Evolutionary conservation across 2,888 invertebrate species (phyloP).

Genomic region (Ptilodon capucinus): DNA sequence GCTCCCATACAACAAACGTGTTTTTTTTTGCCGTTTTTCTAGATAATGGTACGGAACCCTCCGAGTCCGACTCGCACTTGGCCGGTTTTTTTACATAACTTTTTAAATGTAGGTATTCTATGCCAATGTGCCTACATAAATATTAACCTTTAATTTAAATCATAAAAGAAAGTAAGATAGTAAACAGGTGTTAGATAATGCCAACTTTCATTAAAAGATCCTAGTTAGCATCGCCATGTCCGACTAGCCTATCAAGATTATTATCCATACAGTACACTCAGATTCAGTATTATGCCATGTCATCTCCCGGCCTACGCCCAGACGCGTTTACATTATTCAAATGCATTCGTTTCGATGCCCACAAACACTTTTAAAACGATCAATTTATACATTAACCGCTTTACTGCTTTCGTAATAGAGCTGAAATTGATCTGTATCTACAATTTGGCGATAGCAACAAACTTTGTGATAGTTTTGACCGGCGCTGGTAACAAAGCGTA

Average conservation of each 20-base stretch:
- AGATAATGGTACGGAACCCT: no score
- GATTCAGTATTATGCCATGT: conserved; percentile 72
- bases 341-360: conserved; percentile 59
- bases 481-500: conserved; percentile 60
- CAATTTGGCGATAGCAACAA: conserved; percentile 12
- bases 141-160: no score
- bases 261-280: conserved; percentile 52
- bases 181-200: no score
- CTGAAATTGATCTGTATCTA: conserved; percentile 20
- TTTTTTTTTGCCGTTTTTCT: no score
- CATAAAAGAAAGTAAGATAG: no score
- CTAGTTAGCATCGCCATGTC: conserved; percentile 20
- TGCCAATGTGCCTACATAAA: no score
- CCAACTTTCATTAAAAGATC: no score
- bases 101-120: no score
- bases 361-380: conserved; percentile 29
- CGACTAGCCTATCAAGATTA: conserved; percentile 35
- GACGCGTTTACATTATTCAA: conserved; percentile 79
- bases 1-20: no score
- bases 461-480: conserved; percentile 42
- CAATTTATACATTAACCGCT: conserved; percentile 15
- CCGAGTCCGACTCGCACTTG: no score
- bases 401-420: conserved; percentile 22
- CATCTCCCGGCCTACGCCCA: conserved; percentile 67
- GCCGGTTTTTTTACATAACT: no score